Evolutionary conservation across 2,888 invertebrate species (phyloP), one percentile per base, ranked within the genome.

Genomic region (Athrips mouffetella): DNA sequence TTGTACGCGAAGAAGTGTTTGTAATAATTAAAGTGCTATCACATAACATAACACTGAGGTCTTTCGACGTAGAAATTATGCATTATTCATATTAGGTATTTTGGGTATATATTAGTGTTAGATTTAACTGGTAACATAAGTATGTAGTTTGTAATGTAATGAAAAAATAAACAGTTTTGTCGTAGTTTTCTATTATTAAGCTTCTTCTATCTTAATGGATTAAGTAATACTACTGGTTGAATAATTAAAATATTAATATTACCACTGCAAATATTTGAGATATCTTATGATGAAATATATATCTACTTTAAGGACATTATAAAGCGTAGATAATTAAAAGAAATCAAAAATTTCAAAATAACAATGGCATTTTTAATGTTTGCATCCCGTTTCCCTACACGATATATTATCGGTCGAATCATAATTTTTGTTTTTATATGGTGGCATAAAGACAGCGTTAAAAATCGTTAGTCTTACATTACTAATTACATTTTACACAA

Each of bases 301-400:
- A 89, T 89, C 87, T 89, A 89, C 88, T 88, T 80, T 89, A 89
- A 89, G 89, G 84, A 89, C 89, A 89, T 89, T 89, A 89, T 89
- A 85, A 88, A 89, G 82, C 89, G 89, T 89, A 89, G 89, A 89
- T 89, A 89, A 89, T 88, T 88, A 89, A 89, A 89, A 89, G 88
- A 86, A 88, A 88, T 87, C 87, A 84, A 89, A 89, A 88, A 80
- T 82, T 87, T 88, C 77, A 88, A 89, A 86, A 86, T 80, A 84
- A 55, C 47, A 78, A 73, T 83, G 79, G 86, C 85, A 87, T 87
- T 89, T 89, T 89, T 85, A 87, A 86, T 88, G 77, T 67, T 78
- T 61, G 62, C 66, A 65, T 62, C 59, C 66, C 52, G 50, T 52
- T 60, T 74, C 81, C 59, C 53, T 74, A 75, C 70, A 58, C 57